Conservation (phyloP, 2,797 vertebrate species). For the Somateria mollissima region DNA sequence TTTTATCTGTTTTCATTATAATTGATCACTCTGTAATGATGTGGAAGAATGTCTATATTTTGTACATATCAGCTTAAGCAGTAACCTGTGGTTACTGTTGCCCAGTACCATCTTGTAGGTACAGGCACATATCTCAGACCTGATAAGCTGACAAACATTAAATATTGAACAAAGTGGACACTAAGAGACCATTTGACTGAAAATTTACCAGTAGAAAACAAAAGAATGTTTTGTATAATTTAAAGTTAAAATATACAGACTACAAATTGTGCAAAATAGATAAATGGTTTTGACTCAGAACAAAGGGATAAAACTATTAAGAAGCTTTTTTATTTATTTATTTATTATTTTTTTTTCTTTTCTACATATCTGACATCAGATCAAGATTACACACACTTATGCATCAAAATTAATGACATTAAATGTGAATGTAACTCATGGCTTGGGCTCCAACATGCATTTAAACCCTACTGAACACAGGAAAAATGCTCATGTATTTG, state of each 20-base stretch:
- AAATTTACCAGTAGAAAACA: not conserved
- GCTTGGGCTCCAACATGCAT: not conserved
- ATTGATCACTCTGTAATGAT: not conserved
- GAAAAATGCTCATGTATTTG: not conserved
- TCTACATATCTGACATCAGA: not conserved
- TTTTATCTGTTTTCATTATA: not conserved
- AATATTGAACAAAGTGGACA: not conserved
- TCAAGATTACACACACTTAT: fast-evolving
- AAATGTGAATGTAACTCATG: fast-evolving
- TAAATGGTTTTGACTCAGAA: not conserved
- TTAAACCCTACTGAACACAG: not conserved
- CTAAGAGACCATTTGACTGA: not conserved
- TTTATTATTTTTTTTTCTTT: not conserved
- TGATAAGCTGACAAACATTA: not conserved
- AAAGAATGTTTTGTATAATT: not conserved
- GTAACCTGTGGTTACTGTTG: not conserved
- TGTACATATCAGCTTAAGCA: not conserved
- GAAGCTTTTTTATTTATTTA: not conserved
- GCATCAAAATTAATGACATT: not conserved
- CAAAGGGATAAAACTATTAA: not conserved
- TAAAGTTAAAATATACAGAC: not conserved
- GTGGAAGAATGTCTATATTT: not conserved
- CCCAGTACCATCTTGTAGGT: not conserved
- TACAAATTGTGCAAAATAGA: not conserved
- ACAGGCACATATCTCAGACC: not conserved